Base-by-base conservation (phyloP, 2,888 invertebrate species). In the Micropterix aruncella region DNA sequence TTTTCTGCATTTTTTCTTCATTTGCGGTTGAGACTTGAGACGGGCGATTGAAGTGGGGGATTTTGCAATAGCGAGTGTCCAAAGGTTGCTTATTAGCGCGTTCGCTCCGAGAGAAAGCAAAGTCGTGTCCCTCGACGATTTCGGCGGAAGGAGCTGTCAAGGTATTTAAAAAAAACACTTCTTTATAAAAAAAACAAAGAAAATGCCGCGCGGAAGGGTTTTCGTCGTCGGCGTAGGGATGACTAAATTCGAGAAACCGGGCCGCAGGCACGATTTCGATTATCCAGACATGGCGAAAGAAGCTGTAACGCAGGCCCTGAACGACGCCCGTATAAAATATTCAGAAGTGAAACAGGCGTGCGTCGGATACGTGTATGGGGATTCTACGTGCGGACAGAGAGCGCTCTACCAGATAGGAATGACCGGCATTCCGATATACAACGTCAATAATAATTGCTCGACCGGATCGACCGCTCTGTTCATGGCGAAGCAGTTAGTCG, bases 211-310 rank as follows among this genome's bases (percentile, higher is more conserved):
- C 9, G 36, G 59, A 59, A 71, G 75, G 65, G 91, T 93, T 43
- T 96, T 78, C 65, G 92, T 95, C 44, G 78, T 95, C 56, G 96
- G 96, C 51, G 94, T 95, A 53, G 95, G 95, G 50, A 96, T 96
- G 95, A 95, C 95, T 50, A 94, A 94, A 78, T 99, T 99, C 67
- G 87, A 91, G 57, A 97, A 96, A 65, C 97, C 97, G 40, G 93
- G 88, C 43, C 72, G 74, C 41, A 67, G 80, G 44, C 74, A 81
- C 42, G 75, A 85, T 53, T 80, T 83, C 55, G 96, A 97, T 63
- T 99, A 97, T 61, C 96, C 97, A 1, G 84, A 93, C 53, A 81
- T 96, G 79, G 95, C 88, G 14, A 86, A 88, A 57, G 96, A 97
- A 70, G 89, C 96, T 1, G 87, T 94, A 0, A 74, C 75, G 12